phyloP scores from a whole-genome alignment of 1,140 invertebrate genomes.

The Drosophila sp. region DNA sequence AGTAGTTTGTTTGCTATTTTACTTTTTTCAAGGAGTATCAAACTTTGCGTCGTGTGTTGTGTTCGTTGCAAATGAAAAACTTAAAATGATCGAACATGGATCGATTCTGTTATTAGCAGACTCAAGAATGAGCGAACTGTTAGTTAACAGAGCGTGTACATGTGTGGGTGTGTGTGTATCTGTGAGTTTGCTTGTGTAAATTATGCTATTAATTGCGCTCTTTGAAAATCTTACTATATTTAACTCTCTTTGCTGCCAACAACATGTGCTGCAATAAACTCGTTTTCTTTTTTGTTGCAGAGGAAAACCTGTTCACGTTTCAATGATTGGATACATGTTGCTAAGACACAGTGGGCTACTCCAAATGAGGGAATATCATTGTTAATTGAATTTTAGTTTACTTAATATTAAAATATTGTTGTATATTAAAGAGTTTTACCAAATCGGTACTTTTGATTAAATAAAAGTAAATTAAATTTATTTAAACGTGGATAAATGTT shows the following conservation, averaged over 20 bases:
- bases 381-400: conserved; percentile 7
- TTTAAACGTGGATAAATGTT: too few relatives aligned
- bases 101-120: conserved; percentile 43
- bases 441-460: too few relatives aligned
- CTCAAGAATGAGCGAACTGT: not conserved
- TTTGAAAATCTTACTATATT: conserved; percentile 9
- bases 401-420: too few relatives aligned
- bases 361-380: conserved; percentile 5
- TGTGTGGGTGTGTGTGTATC: conserved; percentile 1
- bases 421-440: too few relatives aligned
- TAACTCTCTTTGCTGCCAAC: conserved; percentile 27
- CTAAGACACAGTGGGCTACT: conserved; percentile 7
- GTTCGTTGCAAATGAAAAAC: conserved; percentile 81
- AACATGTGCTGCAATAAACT: conserved; percentile 76
- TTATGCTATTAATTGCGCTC: conserved; percentile 65
- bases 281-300: conserved; percentile 56
- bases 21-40: conserved; percentile 27
- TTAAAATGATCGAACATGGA: conserved; percentile 76
- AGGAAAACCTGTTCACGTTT: conserved; percentile 38
- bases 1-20: conserved; percentile 16
- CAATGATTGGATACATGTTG: conserved; percentile 44
- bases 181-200: conserved; percentile 57
- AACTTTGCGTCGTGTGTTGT: conserved; percentile 72
- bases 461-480: too few relatives aligned
- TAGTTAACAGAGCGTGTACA: not conserved